Evolutionary conservation across 2,797 vertebrate species (phyloP).

Genomic region (Schizopygopsis pylzovi): DNA sequence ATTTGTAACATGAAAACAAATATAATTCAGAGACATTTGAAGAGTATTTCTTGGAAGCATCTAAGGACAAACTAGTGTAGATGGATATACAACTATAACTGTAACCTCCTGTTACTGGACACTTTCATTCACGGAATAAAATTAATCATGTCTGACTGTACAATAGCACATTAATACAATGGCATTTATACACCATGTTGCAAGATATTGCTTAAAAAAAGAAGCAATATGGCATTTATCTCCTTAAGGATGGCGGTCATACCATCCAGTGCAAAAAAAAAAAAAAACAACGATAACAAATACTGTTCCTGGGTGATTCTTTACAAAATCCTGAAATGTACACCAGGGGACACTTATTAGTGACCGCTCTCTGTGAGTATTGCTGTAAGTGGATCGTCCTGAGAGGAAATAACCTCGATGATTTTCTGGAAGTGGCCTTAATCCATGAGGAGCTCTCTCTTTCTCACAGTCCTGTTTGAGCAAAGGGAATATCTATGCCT

Average conservation of each 20-base stretch:
- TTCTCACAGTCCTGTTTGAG: slow-evolving; percentile 64
- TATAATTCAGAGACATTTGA: not conserved
- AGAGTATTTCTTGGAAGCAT: not conserved
- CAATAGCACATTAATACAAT: not conserved
- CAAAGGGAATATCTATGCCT: slow-evolving; percentile 56
- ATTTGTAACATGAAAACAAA: not conserved
- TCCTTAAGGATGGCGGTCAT: not conserved
- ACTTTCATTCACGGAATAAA: not conserved
- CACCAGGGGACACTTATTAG: slow-evolving; percentile 14
- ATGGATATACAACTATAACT: too few relatives aligned
- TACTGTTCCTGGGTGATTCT: not conserved
- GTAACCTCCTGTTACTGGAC: not conserved
- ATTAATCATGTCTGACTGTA: not conserved
- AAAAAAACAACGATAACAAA: not conserved
- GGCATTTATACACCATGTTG: not conserved
- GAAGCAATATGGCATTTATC: not conserved
- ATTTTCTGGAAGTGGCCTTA: slow-evolving; percentile 66
- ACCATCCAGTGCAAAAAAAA: not conserved
- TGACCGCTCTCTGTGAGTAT: slow-evolving; percentile 57
- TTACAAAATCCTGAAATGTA: slow-evolving; percentile 39
- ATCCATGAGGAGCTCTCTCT: slow-evolving; percentile 64
- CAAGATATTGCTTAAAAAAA: slow-evolving; percentile 1
- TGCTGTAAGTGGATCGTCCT: slow-evolving; percentile 69
- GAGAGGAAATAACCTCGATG: slow-evolving; percentile 61
- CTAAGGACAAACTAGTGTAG: not conserved